phyloP scores from a whole-genome alignment of 2,113 vertebrate species.

The Furnarius figulus region DNA sequence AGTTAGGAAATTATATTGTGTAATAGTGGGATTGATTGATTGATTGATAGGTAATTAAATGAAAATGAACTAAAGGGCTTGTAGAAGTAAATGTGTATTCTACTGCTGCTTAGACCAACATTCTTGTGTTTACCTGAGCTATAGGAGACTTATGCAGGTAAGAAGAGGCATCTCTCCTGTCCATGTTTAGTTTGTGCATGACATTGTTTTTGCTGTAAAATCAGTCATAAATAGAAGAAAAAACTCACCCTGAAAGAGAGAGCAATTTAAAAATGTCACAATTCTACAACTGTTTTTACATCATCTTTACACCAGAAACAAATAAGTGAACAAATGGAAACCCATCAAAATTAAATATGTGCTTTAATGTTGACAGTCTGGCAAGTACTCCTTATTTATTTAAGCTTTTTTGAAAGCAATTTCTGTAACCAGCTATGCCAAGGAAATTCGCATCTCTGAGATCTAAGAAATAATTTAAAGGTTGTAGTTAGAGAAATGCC shows the following conservation, averaged over 20 bases:
- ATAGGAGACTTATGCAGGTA: background rate
- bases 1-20: constrained; percentile 79
- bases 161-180: background rate
- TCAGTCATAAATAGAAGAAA: background rate
- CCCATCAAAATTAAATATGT: background rate
- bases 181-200: background rate
- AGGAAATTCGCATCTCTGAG: background rate
- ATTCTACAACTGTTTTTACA: background rate
- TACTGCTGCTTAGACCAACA: background rate
- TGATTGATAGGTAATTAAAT: constrained; percentile 76
- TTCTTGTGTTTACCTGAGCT: constrained; percentile 17
- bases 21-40: constrained; percentile 70
- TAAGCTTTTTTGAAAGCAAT: background rate
- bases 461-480: constrained; percentile 60
- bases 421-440: background rate
- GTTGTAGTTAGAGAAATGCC: background rate
- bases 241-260: background rate
- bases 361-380: background rate
- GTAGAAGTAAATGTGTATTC: constrained; percentile 48
- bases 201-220: background rate
- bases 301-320: background rate
- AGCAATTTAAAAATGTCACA: background rate
- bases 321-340: background rate
- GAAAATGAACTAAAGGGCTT: constrained; percentile 71
- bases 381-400: background rate